These are phyloP conservation scores for Smithornis capensis DNA, from an alignment of 2,113 vertebrate species.

Conservation along the genomic window DNA sequence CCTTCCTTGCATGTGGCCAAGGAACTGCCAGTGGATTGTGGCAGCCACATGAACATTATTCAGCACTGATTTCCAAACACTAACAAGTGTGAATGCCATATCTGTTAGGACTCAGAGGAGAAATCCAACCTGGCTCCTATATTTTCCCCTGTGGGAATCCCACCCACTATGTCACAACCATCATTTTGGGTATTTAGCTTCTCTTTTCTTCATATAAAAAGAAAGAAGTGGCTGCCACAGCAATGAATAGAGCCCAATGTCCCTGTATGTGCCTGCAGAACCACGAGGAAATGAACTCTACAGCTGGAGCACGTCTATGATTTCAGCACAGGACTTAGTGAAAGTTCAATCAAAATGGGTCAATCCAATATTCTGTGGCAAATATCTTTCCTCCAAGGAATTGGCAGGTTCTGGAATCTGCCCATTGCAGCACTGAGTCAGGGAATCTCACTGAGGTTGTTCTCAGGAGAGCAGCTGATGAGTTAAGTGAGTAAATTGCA, in stretches of 20 bases:
- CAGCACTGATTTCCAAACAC: neutral
- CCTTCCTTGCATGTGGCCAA: neutral
- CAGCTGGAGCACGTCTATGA: neutral
- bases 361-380: neutral
- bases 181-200: neutral
- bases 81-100: constrained; percentile 6
- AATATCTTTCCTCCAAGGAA: neutral
- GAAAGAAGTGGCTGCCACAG: neutral
- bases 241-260: constrained; percentile 10
- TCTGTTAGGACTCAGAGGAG: constrained; percentile 8
- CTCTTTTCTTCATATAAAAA: neutral
- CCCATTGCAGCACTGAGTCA: neutral
- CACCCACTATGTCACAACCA: constrained; percentile 16
- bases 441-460: neutral
- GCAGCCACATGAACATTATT: neutral
- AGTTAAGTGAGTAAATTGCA: neutral
- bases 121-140: constrained; percentile 24
- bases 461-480: neutral
- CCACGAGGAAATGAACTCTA: neutral
- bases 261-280: neutral
- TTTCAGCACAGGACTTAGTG: neutral
- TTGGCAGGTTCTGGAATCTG: neutral
- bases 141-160: constrained; percentile 20
- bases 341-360: neutral
- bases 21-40: neutral